Percentiles rank a stretch among this genome's conserved stretches.
These are phyloP conservation scores for Rhingia campestris DNA, from an alignment of 2,888 invertebrate genomes.

Conservation along the genomic window DNA sequence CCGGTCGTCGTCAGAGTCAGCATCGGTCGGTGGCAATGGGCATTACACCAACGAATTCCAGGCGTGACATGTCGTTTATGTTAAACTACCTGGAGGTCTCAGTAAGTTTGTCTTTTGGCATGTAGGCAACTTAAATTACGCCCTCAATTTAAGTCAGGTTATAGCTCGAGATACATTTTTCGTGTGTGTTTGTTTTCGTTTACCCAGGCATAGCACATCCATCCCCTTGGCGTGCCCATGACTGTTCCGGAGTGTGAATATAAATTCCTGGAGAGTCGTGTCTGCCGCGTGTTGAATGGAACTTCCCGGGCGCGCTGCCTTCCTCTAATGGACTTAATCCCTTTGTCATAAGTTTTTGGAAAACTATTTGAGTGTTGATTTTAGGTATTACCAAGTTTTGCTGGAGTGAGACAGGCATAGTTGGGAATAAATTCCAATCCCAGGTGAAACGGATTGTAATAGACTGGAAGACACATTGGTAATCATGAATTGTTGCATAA, in stretches of 20 bases:
- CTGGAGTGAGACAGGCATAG: background rate
- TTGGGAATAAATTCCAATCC: slow-evolving; percentile 29
- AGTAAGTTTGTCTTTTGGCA: slow-evolving; percentile 70
- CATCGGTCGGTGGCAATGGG: slow-evolving; percentile 44
- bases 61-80: slow-evolving; percentile 73
- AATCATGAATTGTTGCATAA: slow-evolving; percentile 65
- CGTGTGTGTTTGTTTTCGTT: background rate
- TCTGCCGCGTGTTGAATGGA: slow-evolving; percentile 25
- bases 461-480: slow-evolving; percentile 54
- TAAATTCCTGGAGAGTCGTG: slow-evolving; percentile 2
- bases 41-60: slow-evolving; percentile 55
- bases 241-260: slow-evolving; percentile 1
- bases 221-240: slow-evolving; percentile 10
- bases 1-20: background rate
- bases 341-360: slow-evolving; percentile 35
- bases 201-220: background rate
- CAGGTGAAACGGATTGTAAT: slow-evolving; percentile 50
- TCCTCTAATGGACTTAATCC: slow-evolving; percentile 39
- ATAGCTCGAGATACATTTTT: slow-evolving; percentile 15
- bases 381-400: slow-evolving; percentile 52
- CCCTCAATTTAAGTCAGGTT: slow-evolving; percentile 55
- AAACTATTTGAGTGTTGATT: slow-evolving; percentile 68
- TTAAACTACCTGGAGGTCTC: slow-evolving; percentile 69
- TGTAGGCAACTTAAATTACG: slow-evolving; percentile 68
- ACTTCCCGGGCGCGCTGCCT: slow-evolving; percentile 5